A percentile compares a stretch with the other conserved stretches of the same genome.
Conservation (phyloP, 2,888 invertebrate genomes). For the Xanthia icteritia region DNA sequence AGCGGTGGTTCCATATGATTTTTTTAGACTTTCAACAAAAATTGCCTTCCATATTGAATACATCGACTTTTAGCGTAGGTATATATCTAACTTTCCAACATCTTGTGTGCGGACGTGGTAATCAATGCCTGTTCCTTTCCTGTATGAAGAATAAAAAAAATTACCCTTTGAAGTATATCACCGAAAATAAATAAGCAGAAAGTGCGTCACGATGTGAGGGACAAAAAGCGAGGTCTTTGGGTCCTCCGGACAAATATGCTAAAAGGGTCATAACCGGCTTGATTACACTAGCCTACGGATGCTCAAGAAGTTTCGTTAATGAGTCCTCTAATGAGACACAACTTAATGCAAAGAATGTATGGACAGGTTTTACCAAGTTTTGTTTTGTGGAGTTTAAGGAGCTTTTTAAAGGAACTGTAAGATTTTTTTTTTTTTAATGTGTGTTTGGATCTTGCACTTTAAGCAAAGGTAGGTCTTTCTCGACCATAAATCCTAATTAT, state of each 20-base stretch:
- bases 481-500: background rate
- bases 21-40: too few relatives aligned
- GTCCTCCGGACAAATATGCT: slow-evolving; percentile 26
- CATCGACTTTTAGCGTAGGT: background rate
- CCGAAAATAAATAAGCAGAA: slow-evolving; percentile 42
- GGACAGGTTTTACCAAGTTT: background rate
- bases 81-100: background rate
- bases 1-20: too few relatives aligned
- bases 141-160: background rate
- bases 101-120: background rate
- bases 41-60: background rate
- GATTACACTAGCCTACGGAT: slow-evolving; percentile 52
- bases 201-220: slow-evolving; percentile 33
- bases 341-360: slow-evolving; percentile 38
- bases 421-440: background rate
- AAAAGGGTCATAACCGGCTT: slow-evolving; percentile 45
- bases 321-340: slow-evolving; percentile 51
- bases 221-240: slow-evolving; percentile 39
- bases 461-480: background rate
- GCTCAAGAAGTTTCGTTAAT: slow-evolving; percentile 46
- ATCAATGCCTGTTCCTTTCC: background rate
- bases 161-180: slow-evolving; percentile 23
- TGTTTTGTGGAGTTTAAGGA: background rate
- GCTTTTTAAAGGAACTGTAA: background rate
- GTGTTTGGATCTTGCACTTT: background rate